Evolutionary conservation across 2,113 vertebrate species (phyloP), one percentile per base, ranked within the genome.

Genomic region (Psilopogon haemacephalus): DNA sequence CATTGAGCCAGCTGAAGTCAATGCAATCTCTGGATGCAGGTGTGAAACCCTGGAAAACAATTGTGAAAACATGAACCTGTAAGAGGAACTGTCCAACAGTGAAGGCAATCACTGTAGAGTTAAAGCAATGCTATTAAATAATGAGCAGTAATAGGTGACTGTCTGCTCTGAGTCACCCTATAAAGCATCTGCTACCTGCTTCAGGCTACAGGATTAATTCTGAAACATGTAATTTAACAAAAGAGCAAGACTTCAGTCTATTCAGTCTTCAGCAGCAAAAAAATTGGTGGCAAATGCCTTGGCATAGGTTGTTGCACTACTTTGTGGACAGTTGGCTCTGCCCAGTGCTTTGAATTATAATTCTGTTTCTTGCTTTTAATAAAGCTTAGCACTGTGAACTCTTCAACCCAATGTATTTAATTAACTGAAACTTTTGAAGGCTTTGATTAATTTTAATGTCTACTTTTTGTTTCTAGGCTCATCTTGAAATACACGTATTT

Each of bases 61-160:
- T 44, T 71, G 63, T 75, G 88, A 94, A 86, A 92, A 81, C 55
- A 33, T 38, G 63, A 89, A 71, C 77, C 55, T 85, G 32, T 80
- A 85, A 65, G 71, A 89, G 81, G 94, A 90, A 55, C 69, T 63
- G 58, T 46, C 83, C 76, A 94, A 33, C 37, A 38, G 70, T 44
- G 88, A 91, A 77, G 63, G 62, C 68, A 87, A 84, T 75, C 50
- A 52, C 59, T 38, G 74, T 6, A 71, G 52, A 74, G 48, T 92
- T 85, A 84, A 84, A 85, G 62, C 48, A 64, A 37, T 80, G 74
- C 75, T 88, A 93, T 95, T 95, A 97, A 97, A 92, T 95, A 97
- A 94, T 80, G 84, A 95, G 82, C 70, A 94, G 70, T 73, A 70
- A 89, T 48, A 86, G 86, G 80, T 88, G 90, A 96, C 63, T 84